phyloP scores from a whole-genome alignment of 1,140 invertebrate genomes.

The Akabosia matsudoensis region DNA sequence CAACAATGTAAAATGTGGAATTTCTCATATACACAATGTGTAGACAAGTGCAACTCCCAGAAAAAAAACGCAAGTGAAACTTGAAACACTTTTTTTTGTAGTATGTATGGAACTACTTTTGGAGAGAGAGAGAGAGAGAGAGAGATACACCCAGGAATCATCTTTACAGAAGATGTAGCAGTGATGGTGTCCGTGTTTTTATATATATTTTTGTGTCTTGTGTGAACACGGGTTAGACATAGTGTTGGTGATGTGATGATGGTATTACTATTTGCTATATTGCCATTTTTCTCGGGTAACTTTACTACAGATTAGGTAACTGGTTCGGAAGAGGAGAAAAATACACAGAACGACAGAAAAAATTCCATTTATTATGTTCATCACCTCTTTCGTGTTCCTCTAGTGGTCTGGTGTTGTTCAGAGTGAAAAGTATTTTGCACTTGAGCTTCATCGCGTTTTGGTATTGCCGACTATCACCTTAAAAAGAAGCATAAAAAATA shows the following conservation, averaged over 20 bases:
- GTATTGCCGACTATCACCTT: too few species aligned
- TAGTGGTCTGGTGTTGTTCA: neutral
- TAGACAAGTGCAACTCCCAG: neutral
- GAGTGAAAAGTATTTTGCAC: neutral
- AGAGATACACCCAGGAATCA: neutral
- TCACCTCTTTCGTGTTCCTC: neutral
- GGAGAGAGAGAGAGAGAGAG: neutral
- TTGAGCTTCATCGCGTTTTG: neutral
- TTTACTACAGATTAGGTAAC: neutral
- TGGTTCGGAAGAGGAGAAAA: too few species aligned
- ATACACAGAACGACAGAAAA: neutral
- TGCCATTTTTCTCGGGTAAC: neutral
- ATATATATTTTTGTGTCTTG: too few species aligned
- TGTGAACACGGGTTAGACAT: too few species aligned
- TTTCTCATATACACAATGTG: neutral
- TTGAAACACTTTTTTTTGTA: neutral
- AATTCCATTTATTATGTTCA: neutral
- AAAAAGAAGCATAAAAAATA: too few species aligned
- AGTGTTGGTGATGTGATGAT: too few species aligned
- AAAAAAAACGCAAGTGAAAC: neutral
- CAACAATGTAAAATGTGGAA: neutral
- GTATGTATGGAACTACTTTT: too few species aligned
- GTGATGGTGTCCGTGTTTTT: too few species aligned
- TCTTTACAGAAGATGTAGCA: too few species aligned
- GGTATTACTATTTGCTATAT: too few species aligned